Evolutionary conservation across 2,797 vertebrate genomes (phyloP), one percentile per base, ranked within the genome.

Genomic region (Muscicapa striata): DNA sequence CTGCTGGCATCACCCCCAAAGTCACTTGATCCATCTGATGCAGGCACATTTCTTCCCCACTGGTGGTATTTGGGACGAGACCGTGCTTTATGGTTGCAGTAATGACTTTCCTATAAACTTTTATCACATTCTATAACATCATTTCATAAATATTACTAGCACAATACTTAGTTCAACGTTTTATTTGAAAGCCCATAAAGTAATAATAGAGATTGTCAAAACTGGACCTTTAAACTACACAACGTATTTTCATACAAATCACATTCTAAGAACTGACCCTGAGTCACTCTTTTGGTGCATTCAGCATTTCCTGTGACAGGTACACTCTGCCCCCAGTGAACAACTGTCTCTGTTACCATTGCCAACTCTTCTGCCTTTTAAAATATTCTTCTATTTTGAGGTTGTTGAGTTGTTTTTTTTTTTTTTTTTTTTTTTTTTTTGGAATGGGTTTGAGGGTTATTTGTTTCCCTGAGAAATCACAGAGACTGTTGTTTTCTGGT

Each of bases 71-170:
- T 45, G 62, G 61, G 64, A 51, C 1, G 9, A 90, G 62, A 38
- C 0, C 2, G n/a, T 36, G 27, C 63, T 95, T 96, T 92, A 89
- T 13, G 30, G 73, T 59, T 49, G 45, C 9, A 41, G 26, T 68
- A 95, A 92, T 62, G 66, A 70, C 63, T 83, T 84, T 48, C 63
- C 85, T 64, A 93, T 94, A 94, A 96, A 80, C 52, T 84, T 93
- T 95, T 80, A 93, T n/a, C 48, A 10, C 52, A 5, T 76, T 73
- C 93, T 90, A 3, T 93, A 94, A 78, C 17, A 40, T 23, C 6
- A 4, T 91, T 95, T 94, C 58, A 80, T 94, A 92, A 95, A 89
- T 93, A 94, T 67, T 84, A 75, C 61, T 58, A 34, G 70, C 80
- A 73, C 17, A 45, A 70, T 49, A 38, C 58, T 30, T 83, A 94